Evolutionary conservation across 2,888 invertebrate genomes (phyloP).

Genomic region (Nomada fabriciana): DNA sequence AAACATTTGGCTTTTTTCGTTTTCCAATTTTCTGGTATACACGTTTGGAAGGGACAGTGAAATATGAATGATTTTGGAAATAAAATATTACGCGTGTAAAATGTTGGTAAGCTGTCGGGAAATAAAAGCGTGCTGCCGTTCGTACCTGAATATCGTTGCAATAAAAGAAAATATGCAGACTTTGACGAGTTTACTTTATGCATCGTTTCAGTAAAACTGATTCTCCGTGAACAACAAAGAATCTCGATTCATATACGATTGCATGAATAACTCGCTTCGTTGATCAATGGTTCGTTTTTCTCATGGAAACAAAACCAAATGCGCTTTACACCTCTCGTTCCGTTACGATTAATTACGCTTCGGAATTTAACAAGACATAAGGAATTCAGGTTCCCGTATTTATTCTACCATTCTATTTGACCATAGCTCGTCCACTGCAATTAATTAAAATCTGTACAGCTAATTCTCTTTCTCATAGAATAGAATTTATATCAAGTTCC

Average conservation of each 20-base stretch:
- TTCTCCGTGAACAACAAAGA: background rate
- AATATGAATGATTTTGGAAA: background rate
- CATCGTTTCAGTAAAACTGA: conserved; percentile 17
- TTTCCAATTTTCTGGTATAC: no score
- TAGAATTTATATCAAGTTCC: no score
- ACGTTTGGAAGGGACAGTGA: no score
- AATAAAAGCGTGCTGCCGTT: background rate
- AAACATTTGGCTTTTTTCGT: no score
- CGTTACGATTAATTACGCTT: no score
- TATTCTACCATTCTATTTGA: no score
- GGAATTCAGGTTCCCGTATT: no score
- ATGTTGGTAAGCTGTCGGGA: background rate
- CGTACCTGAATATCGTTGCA: background rate
- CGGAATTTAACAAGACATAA: no score
- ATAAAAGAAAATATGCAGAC: conserved; percentile 32
- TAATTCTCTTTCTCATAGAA: no score
- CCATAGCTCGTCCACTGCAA: no score
- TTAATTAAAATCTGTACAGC: no score
- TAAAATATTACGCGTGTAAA: background rate
- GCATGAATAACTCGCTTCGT: conserved; percentile 13
- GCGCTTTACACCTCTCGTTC: background rate
- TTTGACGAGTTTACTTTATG: conserved; percentile 26
- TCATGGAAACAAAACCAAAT: background rate
- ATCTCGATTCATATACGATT: conserved; percentile 3
- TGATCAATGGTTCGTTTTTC: conserved; percentile 11